Evolutionary conservation across 2,797 vertebrate genomes (phyloP).

Genomic region (Garrulus glandarius): DNA sequence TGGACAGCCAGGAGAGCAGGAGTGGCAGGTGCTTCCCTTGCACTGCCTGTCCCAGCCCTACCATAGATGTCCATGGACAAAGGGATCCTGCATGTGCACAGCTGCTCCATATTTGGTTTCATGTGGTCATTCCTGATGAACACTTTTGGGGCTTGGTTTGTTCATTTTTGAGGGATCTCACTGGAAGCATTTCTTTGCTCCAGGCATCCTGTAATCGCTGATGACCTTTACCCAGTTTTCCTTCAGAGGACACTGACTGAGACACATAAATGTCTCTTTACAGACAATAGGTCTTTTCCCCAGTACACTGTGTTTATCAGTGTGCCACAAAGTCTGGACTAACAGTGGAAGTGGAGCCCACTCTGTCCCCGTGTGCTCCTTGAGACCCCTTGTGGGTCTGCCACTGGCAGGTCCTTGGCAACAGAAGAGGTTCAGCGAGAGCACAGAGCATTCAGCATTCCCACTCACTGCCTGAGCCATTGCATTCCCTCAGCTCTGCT

Average conservation of each 20-base stretch:
- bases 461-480: accelerated
- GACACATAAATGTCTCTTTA: neutral
- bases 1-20: neutral
- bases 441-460: neutral
- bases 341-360: neutral
- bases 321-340: neutral
- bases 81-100: neutral
- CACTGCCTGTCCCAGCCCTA: neutral
- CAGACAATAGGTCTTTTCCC: neutral
- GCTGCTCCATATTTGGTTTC: neutral
- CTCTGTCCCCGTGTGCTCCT: neutral
- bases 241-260: neutral
- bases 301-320: accelerated
- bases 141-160: neutral
- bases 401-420: neutral
- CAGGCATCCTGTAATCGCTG: neutral
- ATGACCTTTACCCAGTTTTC: neutral
- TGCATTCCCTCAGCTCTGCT: neutral
- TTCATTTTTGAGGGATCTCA: neutral
- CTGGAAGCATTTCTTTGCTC: neutral
- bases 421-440: neutral
- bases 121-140: neutral
- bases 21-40: neutral
- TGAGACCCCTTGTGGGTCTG: neutral
- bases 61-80: neutral